Evolutionary conservation across 1,140 invertebrate genomes (phyloP).

Genomic region (Rhagoletis zephyria): DNA sequence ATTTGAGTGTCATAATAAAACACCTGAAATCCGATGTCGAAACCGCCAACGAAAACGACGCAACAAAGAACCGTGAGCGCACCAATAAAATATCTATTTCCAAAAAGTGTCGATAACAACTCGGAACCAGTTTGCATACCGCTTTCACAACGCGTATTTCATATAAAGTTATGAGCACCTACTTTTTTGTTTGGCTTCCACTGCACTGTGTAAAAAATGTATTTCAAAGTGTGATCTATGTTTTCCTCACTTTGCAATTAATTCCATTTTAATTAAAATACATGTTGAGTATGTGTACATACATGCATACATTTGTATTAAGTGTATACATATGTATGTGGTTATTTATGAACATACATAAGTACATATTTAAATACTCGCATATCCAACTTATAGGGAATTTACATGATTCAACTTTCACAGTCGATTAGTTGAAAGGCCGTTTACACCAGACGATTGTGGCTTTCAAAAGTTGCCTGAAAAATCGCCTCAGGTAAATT

Average conservation of each 20-base stretch:
- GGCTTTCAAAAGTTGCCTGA: background rate
- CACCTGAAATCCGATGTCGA: constrained; percentile 29
- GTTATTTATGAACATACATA: too few species aligned
- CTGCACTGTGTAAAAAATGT: background rate
- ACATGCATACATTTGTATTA: background rate
- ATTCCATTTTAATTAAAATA: background rate
- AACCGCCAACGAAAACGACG: constrained; percentile 16
- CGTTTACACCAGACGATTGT: too few species aligned
- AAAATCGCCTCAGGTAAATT: too few species aligned
- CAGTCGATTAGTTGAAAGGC: too few species aligned
- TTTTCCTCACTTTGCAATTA: background rate
- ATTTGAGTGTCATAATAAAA: background rate
- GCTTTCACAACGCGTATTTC: background rate
- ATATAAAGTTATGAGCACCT: background rate
- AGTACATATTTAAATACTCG: background rate
- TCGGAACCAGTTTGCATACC: background rate
- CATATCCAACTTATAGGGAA: background rate
- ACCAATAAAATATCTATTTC: background rate
- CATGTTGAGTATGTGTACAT: background rate
- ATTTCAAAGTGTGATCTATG: background rate
- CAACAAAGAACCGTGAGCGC: constrained; percentile 33
- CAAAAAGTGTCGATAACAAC: background rate
- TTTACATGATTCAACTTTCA: too few species aligned
- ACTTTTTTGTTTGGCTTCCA: background rate
- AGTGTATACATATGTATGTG: too few species aligned